phyloP scores from a whole-genome alignment of 2,797 vertebrate species.

The Discoglossus pictus region DNA sequence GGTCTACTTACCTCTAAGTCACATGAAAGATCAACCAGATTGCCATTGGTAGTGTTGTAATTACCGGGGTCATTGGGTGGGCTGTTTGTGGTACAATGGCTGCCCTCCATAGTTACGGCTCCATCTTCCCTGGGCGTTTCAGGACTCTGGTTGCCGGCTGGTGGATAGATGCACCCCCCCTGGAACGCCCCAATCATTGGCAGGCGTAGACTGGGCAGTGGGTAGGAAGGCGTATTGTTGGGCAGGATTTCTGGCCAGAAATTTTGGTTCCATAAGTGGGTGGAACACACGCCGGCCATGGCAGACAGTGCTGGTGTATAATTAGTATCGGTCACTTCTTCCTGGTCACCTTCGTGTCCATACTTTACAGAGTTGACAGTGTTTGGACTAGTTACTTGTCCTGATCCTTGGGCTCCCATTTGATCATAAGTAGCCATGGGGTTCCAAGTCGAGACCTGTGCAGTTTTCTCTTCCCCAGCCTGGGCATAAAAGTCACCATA shows the following conservation, averaged over 20 bases:
- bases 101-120: conserved; percentile 1
- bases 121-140: neutral
- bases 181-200: neutral
- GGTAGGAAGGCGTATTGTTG: neutral
- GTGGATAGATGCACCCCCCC: neutral
- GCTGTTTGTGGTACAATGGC: conserved; percentile 18
- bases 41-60: neutral
- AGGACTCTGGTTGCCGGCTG: neutral
- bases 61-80: neutral
- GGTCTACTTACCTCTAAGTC: too few relatives aligned
- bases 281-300: too few relatives aligned
- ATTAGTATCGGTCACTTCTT: too few relatives aligned
- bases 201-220: neutral
- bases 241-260: conserved; percentile 8
- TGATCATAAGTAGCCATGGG: neutral
- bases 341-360: too few relatives aligned
- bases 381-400: too few relatives aligned
- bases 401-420: conserved; percentile 1
- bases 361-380: too few relatives aligned
- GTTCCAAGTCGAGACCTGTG: conserved; percentile 6
- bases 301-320: too few relatives aligned
- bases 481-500: neutral
- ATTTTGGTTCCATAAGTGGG: too few relatives aligned
- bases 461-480: neutral
- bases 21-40: too few relatives aligned